These are phyloP conservation scores for Sebastes alutus DNA, from an alignment of 2,797 vertebrate genomes.

Conservation along the genomic window DNA sequence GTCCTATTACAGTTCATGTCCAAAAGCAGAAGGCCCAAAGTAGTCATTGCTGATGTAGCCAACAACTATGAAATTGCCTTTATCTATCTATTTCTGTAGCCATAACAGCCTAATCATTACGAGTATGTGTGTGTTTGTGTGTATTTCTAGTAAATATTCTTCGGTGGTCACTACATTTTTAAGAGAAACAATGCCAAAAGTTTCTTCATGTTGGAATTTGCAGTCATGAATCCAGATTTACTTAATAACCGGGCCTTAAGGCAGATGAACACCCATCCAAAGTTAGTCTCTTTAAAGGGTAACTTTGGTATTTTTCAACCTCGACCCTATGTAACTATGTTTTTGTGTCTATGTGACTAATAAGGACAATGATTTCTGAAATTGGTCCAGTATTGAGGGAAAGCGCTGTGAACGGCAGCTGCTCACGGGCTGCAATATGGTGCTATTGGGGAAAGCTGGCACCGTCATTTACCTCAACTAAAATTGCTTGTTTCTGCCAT, in stretches of 20 bases:
- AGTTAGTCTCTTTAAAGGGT: background rate
- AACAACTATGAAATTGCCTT: background rate
- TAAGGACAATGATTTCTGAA: too few species aligned
- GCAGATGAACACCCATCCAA: background rate
- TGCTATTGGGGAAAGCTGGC: too few species aligned
- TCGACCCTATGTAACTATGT: too few species aligned
- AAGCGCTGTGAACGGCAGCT: too few species aligned
- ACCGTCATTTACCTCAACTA: too few species aligned
- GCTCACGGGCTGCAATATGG: too few species aligned
- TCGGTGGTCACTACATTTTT: background rate
- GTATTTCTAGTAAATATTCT: background rate
- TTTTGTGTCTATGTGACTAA: too few species aligned
- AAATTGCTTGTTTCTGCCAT: too few species aligned
- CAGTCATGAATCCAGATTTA: background rate
- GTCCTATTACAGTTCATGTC: background rate
- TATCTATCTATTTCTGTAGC: background rate
- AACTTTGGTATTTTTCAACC: background rate
- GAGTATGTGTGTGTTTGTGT: background rate
- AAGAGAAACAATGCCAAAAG: background rate
- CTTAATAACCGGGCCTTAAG: too few species aligned
- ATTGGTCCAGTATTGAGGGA: too few species aligned
- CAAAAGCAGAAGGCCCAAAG: background rate
- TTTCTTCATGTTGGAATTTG: background rate
- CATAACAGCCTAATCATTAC: background rate
- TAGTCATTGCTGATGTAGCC: background rate